Evolutionary conservation across 2,113 vertebrate species (phyloP), one percentile per base, ranked within the genome.

Genomic region (Agapornis roseicollis): DNA sequence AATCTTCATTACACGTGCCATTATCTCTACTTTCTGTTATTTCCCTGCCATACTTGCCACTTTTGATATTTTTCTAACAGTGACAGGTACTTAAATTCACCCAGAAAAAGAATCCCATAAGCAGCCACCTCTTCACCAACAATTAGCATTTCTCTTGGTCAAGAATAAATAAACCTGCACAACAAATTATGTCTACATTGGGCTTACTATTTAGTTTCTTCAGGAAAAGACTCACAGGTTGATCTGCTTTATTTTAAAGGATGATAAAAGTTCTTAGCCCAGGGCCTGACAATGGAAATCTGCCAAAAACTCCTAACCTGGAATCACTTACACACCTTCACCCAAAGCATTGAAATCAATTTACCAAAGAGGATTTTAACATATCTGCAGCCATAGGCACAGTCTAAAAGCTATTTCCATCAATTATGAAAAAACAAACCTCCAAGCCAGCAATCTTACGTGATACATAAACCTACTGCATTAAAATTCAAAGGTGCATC

Each of bases 271-370:
- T 58, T 96, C 44, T 95, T 83, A 82, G 52, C 58, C 64, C 33
- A 89, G 28, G 33, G 78, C 31, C 55, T 39, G 37, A 42, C 68
- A 81, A 82, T 52, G 64, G 63, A 97, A 94, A 92, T 93, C 70
- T 88, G n/a, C 44, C 85, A 94, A 91, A 95, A 92, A 66, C 37
- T 47, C 88, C 89, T 91, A 85, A 91, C 55, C 56, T 88, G 66
- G 83, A 91, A 94, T 88, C 53, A 92, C 60, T 82, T 85, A 66
- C 65, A 89, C 9, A 13, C 74, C 55, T 80, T 94, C 88, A 91
- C 61, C 60, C 76, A 95, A 94, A 96, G 90, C 79, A 96, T 80
- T 91, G 74, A 96, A 97, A 97, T 82, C 14, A 3, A 96, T 94
- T 96, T 93, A 80, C 35, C 73, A 89, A 90, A 91, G 28, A 88